A percentile compares a stretch with the other conserved stretches of the same genome.
phyloP scores from a whole-genome alignment of 1,140 invertebrate genomes.

The Condylostylus longicornis region DNA sequence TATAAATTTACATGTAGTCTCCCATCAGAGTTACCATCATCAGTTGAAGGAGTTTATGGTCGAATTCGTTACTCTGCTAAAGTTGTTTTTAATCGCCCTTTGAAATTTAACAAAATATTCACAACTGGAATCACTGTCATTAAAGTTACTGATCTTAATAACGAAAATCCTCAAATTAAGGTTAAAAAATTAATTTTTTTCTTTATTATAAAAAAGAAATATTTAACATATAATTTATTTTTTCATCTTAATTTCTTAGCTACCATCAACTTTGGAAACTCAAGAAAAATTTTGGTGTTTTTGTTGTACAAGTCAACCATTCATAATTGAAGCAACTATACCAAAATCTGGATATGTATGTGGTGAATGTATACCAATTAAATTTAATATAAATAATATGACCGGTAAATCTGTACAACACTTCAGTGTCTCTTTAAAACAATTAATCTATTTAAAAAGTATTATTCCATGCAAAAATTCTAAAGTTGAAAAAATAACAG shows the following conservation, averaged over 20 bases:
- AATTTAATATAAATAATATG: constrained; percentile 16
- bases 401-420: constrained; percentile 17
- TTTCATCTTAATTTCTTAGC: constrained; percentile 4
- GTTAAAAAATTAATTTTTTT: constrained; percentile 12
- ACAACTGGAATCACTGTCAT: constrained; percentile 53
- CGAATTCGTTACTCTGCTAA: constrained; percentile 47
- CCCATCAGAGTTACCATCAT: constrained; percentile 41
- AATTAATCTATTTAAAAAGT: too few relatives aligned
- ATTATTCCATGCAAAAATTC: too few relatives aligned
- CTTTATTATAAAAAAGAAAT: not conserved
- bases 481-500: too few relatives aligned
- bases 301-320: constrained; percentile 17
- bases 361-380: constrained; percentile 15
- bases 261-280: constrained; percentile 14
- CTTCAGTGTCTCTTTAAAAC: constrained; percentile 13
- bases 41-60: constrained; percentile 51
- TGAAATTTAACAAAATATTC: constrained; percentile 48
- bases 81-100: constrained; percentile 46
- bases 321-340: constrained; percentile 14
- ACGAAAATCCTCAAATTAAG: constrained; percentile 24
- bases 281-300: constrained; percentile 17
- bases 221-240: not conserved
- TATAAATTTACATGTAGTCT: constrained; percentile 38
- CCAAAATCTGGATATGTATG: constrained; percentile 20
- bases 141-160: constrained; percentile 51